A percentile compares a stretch with the other conserved stretches of the same genome.
phyloP scores from a whole-genome alignment of 2,113 vertebrate species.

The Dryoscopus gambensis region DNA sequence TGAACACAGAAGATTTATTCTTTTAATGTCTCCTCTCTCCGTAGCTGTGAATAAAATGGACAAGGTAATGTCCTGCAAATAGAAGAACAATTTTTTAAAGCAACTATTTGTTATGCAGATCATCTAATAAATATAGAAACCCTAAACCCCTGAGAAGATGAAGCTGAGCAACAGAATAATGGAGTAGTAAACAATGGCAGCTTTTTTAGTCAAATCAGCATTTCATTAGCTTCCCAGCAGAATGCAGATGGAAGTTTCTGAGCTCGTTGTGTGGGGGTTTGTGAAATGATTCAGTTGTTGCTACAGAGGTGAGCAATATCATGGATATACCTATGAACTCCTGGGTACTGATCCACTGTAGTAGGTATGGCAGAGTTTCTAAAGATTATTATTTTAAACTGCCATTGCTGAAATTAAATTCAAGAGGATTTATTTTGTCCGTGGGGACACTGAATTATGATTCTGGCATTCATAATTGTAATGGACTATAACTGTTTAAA shows the following conservation, averaged over 20 bases:
- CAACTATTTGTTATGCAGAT: slow-evolving; percentile 35
- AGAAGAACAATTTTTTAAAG: slow-evolving; percentile 32
- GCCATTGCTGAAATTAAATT: slow-evolving; percentile 43
- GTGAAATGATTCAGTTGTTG: slow-evolving; percentile 50
- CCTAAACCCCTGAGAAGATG: slow-evolving; percentile 12
- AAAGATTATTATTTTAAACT: slow-evolving; percentile 49
- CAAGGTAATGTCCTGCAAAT: slow-evolving; percentile 62
- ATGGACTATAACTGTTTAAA: slow-evolving; percentile 34
- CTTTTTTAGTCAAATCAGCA: slow-evolving; percentile 60
- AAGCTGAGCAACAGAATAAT: slow-evolving; percentile 45
- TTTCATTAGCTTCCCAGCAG: slow-evolving; percentile 51
- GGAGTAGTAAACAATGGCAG: slow-evolving; percentile 64
- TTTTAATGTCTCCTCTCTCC: slow-evolving; percentile 48
- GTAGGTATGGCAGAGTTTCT: slow-evolving; percentile 25
- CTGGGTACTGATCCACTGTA: slow-evolving; percentile 1
- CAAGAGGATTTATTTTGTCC: slow-evolving; percentile 45
- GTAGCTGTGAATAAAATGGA: slow-evolving; percentile 53
- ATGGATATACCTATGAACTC: slow-evolving; percentile 50
- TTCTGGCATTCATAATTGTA: slow-evolving; percentile 23
- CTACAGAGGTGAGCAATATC: slow-evolving; percentile 62
- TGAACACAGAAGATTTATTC: slow-evolving; percentile 61
- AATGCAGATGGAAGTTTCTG: slow-evolving; percentile 65
- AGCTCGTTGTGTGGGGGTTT: slow-evolving; percentile 42
- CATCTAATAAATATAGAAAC: slow-evolving; percentile 3
- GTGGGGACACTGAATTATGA: slow-evolving; percentile 34